Conservation (phyloP, 2,888 invertebrate genomes). For the Caenorhabditis japonica region DNA sequence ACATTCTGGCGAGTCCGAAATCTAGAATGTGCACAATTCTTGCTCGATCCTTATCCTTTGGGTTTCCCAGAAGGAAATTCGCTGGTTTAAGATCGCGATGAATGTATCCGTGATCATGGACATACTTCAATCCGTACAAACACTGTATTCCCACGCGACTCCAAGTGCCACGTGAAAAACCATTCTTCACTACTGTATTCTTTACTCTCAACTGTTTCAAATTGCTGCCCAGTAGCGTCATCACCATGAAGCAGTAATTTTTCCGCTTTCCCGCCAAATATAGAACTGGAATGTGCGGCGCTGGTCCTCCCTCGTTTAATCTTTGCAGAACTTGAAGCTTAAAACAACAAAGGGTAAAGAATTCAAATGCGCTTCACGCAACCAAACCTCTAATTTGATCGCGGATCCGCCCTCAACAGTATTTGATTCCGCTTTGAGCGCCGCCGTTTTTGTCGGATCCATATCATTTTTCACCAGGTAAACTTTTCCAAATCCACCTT, state of each 20-base stretch:
- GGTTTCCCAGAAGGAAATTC: slow-evolving; percentile 67
- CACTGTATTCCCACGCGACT: slow-evolving; percentile 65
- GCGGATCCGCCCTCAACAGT: slow-evolving; percentile 71
- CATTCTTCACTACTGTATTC: slow-evolving; percentile 26
- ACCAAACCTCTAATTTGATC: slow-evolving; percentile 67
- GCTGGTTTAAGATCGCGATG: slow-evolving; percentile 65
- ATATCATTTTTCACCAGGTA: slow-evolving; percentile 40
- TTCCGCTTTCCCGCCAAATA: slow-evolving; percentile 64
- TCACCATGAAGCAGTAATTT: slow-evolving; percentile 69
- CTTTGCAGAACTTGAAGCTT: slow-evolving; percentile 57
- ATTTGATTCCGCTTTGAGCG: slow-evolving; percentile 72
- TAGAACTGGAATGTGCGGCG: slow-evolving; percentile 64
- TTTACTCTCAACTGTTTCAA: slow-evolving; percentile 56
- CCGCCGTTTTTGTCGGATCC: slow-evolving; percentile 52
- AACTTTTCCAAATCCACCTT: slow-evolving; percentile 73
- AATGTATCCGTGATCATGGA: slow-evolving; percentile 63
- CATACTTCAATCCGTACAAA: slow-evolving; percentile 60
- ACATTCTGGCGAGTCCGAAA: slow-evolving; percentile 65
- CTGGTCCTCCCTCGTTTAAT: slow-evolving; percentile 58
- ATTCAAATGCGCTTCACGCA: no score
- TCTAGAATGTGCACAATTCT: slow-evolving; percentile 67
- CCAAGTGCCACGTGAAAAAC: slow-evolving; percentile 60
- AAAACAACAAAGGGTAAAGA: neutral
- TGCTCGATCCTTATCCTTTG: slow-evolving; percentile 51
- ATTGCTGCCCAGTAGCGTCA: slow-evolving; percentile 68